A percentile compares a stretch with the other conserved stretches of the same genome.
Evolutionary conservation across 2,113 vertebrate species (phyloP).

Genomic region (Microcebus griseorufus): DNA sequence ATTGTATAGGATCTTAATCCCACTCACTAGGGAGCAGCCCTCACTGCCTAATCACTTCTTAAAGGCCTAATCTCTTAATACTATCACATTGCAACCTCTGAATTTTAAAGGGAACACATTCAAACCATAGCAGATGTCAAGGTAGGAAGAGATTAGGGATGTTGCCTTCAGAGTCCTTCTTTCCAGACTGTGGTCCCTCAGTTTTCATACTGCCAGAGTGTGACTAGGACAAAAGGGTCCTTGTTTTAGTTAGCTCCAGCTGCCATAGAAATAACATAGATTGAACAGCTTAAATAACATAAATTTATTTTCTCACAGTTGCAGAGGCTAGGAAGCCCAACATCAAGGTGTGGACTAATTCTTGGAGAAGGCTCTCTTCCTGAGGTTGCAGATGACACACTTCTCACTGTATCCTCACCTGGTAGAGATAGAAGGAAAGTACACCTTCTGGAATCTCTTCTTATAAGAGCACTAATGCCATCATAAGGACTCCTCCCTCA

Average conservation of each 20-base stretch:
- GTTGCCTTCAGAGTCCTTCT: neutral
- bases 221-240: fast-evolving
- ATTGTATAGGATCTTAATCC: neutral
- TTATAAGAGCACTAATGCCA: neutral
- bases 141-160: neutral
- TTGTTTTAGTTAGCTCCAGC: neutral
- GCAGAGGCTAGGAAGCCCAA: neutral
- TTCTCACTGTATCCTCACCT: neutral
- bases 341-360: neutral
- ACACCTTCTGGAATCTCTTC: neutral
- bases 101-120: neutral
- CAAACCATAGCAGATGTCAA: neutral
- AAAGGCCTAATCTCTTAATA: neutral
- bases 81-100: neutral
- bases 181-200: fast-evolving
- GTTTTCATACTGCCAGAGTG: neutral
- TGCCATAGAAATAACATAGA: neutral
- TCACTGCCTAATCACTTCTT: neutral
- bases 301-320: neutral
- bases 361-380: neutral
- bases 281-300: neutral
- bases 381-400: neutral
- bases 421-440: neutral
- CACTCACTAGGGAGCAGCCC: neutral
- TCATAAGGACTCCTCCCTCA: neutral